Base-by-base conservation (phyloP, 2,888 invertebrate genomes). In the Ophion costatus region DNA sequence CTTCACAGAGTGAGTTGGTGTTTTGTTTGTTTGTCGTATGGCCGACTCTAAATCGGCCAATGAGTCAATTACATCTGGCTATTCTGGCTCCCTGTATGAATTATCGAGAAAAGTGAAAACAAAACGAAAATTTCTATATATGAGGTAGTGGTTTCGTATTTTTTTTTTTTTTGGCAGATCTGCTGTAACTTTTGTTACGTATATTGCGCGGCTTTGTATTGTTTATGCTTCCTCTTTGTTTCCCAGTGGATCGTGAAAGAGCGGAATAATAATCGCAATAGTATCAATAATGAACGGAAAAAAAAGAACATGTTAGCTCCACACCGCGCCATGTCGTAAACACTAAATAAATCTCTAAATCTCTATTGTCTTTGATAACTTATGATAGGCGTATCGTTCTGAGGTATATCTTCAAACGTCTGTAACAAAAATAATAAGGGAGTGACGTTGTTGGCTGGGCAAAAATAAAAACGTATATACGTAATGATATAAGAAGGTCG, bases 351-450 rank as follows among this genome's bases (percentile, higher is more conserved):
- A 91, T 89, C 89, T 91, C 90, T 92, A 91, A 80, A 90, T 88
- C 89, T 89, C 92, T 92, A 92, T 92, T 93, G 92, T 92, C 92
- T 92, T 90, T 91, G 90, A 92, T 92, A 92, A 91, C 91, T 90
- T 90, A 90, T 89, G 91, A 91, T 91, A 92, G 91, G 90, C 90
- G 89, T 90, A 91, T 93, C 92, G 92, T 93, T 93, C 92, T 92
- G 90, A 92, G 90, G 90, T 91, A 92, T 91, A 87, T 89, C 80
- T 89, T 90, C 89, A 89, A 88, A 86, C 71, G 84, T 82, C 89
- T 89, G 89, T 89, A 92, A 91, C 89, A 89, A 87, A 90, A 91
- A 82, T 82, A 87, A 87, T 79, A 84, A 82, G 87, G 86, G 63
- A 76, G 63, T 38, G 51, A 81, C n/a, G 22, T 20, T 51, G 51